Conservation (phyloP, 2,113 vertebrate species). For the Nipponia nippon region DNA sequence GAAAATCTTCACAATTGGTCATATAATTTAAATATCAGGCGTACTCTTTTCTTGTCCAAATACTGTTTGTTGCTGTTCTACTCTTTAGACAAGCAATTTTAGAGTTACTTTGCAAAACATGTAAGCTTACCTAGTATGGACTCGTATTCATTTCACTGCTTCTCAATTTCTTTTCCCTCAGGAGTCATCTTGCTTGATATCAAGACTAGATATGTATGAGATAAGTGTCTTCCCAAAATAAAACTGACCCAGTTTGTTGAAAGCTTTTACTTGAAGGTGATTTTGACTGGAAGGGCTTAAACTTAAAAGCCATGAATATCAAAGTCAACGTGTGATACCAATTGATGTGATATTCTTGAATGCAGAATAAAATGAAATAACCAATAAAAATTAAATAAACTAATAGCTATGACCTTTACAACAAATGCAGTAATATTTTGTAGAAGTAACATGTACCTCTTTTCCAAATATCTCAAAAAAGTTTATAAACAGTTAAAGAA, state of each 20-base stretch:
- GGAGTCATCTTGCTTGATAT: conserved; percentile 32
- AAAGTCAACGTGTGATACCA: not conserved
- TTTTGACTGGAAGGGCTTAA: conserved; percentile 1
- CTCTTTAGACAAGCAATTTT: not conserved
- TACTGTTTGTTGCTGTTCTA: not conserved
- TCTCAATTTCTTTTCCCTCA: conserved; percentile 33
- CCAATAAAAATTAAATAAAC: not conserved
- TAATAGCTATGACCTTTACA: not conserved
- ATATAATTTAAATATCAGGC: not conserved
- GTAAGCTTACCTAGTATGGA: not conserved
- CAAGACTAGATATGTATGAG: conserved; percentile 2
- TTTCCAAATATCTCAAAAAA: not conserved
- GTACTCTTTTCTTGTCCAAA: not conserved
- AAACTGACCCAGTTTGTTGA: conserved; percentile 1
- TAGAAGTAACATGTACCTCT: not conserved
- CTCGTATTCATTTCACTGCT: conserved; percentile 18
- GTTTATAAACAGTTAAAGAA: not conserved
- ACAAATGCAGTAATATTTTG: not conserved
- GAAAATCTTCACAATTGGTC: not conserved
- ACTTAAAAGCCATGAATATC: not conserved
- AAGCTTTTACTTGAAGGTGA: not conserved
- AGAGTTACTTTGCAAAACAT: not conserved
- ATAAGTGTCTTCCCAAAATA: conserved; percentile 10
- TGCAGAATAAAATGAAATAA: not conserved
- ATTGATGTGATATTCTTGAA: not conserved